Percentiles rank a stretch among this genome's conserved stretches.
phyloP scores from a whole-genome alignment of 2,888 invertebrate genomes.

The Megaustenia siamemsis region DNA sequence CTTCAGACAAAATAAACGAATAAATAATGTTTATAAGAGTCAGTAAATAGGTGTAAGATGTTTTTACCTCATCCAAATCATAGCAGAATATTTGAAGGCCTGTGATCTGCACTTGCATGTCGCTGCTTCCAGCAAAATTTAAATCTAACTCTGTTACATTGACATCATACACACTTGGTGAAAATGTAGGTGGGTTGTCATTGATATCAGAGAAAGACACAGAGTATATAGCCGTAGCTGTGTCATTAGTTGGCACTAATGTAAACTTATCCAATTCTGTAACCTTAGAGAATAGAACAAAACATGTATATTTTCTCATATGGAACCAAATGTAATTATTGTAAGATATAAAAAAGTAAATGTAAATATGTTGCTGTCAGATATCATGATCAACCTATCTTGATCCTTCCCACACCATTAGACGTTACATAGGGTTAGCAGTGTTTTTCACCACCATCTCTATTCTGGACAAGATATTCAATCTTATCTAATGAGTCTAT shows the following conservation, averaged over 20 bases:
- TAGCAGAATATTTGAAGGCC: constrained; percentile 44
- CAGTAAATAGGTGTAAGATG: not conserved
- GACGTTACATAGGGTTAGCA: too few species aligned
- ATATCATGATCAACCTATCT: too few species aligned
- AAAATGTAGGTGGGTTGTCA: constrained; percentile 54
- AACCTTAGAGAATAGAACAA: constrained; percentile 17
- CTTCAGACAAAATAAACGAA: not conserved
- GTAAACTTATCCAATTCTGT: constrained; percentile 38
- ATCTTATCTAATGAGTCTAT: too few species aligned
- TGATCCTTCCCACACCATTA: too few species aligned
- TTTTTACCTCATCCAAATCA: constrained; percentile 46
- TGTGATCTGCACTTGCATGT: constrained; percentile 46
- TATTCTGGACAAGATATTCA: too few species aligned
- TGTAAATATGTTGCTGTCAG: too few species aligned
- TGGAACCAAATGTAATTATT: too few species aligned
- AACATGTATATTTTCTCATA: not conserved
- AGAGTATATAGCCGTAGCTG: constrained; percentile 38
- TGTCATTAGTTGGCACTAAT: not conserved
- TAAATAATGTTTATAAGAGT: too few species aligned
- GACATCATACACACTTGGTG: constrained; percentile 35
- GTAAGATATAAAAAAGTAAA: too few species aligned
- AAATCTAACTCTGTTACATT: constrained; percentile 44
- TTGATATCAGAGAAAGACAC: constrained; percentile 51
- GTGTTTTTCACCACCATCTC: too few species aligned
- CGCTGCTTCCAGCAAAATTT: not conserved